Percentiles rank a stretch among this genome's conserved stretches.
phyloP scores from a whole-genome alignment of 2,113 vertebrate genomes.

The Thalassarche chlororhynchos region DNA sequence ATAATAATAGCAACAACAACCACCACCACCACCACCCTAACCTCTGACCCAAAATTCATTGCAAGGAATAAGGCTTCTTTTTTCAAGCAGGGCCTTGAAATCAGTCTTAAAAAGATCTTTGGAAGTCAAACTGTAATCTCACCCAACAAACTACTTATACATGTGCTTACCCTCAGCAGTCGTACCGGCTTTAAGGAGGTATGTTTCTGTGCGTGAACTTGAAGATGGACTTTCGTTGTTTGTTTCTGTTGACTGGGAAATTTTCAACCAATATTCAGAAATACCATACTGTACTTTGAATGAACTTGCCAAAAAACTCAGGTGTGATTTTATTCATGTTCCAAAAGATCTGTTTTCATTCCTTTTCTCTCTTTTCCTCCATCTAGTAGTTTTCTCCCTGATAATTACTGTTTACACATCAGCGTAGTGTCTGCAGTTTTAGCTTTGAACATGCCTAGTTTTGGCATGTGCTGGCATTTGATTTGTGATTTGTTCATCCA shows the following conservation, averaged over 20 bases:
- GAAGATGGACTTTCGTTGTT: not conserved
- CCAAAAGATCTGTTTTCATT: not conserved
- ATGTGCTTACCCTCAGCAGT: not conserved
- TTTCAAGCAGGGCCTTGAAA: not conserved
- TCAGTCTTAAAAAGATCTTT: not conserved
- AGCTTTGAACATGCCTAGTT: not conserved
- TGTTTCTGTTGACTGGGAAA: not conserved
- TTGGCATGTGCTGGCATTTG: conserved; percentile 10
- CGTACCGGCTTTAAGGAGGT: not conserved
- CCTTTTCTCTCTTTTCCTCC: not conserved
- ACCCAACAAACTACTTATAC: not conserved
- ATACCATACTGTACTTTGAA: not conserved
- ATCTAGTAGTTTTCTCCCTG: not conserved
- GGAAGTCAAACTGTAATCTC: not conserved
- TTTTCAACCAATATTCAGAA: not conserved
- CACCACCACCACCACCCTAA: not conserved
- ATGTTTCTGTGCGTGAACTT: not conserved
- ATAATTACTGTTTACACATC: conserved; percentile 1
- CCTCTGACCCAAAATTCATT: not conserved
- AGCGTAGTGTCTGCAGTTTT: not conserved
- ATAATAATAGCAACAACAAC: not conserved
- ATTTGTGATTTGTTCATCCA: conserved; percentile 41
- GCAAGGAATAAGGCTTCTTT: not conserved
- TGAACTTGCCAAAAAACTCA: not conserved
- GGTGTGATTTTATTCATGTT: not conserved